phyloP scores from a whole-genome alignment of 53 echinoderm and acorn worm species.

The Paracentrotus lividus region DNA sequence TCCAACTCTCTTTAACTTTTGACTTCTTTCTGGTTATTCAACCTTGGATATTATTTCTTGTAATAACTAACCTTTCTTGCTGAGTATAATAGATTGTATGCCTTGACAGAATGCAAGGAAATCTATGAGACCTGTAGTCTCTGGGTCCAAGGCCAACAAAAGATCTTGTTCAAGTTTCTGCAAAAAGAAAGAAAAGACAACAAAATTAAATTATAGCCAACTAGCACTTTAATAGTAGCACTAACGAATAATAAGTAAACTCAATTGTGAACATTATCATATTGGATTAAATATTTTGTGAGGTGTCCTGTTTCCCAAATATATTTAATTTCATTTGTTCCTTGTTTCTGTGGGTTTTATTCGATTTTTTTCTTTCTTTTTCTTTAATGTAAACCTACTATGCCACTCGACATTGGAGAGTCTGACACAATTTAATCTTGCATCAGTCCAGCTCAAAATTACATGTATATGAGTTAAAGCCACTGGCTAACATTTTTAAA shows the following conservation, averaged over 20 bases:
- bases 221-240: too few relatives aligned
- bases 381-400: too few relatives aligned
- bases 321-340: too few relatives aligned
- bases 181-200: not conserved
- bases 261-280: too few relatives aligned
- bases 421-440: too few relatives aligned
- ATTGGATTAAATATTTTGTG: too few relatives aligned
- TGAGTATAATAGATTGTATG: conserved; percentile 73
- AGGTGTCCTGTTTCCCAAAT: too few relatives aligned
- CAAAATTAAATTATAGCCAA: not conserved
- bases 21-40: not conserved
- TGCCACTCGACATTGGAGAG: too few relatives aligned
- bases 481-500: too few relatives aligned
- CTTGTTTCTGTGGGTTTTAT: too few relatives aligned
- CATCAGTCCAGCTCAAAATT: too few relatives aligned
- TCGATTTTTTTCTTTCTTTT: not conserved
- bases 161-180: conserved; percentile 77
- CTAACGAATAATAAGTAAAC: not conserved
- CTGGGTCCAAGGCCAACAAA: conserved; percentile 75
- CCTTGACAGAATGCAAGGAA: conserved; percentile 84
- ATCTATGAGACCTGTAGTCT: conserved; percentile 74
- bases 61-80: conserved; percentile 56
- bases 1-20: not conserved
- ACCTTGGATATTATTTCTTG: not conserved
- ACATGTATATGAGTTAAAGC: too few relatives aligned